Evolutionary conservation across 2,797 vertebrate species (phyloP).

Genomic region (Anableps anableps): DNA sequence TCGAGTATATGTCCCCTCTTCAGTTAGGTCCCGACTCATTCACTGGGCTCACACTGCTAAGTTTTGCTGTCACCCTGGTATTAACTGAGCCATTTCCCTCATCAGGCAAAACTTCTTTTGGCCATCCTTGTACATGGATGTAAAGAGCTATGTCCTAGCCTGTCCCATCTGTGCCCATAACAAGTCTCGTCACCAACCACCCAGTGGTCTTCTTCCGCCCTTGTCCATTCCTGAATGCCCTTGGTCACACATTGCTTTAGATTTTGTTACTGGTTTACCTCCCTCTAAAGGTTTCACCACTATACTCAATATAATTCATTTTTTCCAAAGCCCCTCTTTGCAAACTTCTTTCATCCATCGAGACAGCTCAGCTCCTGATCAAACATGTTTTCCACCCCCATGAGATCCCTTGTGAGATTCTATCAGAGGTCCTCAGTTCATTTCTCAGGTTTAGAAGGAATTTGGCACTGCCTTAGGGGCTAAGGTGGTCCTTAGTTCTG

Average conservation of each 20-base stretch:
- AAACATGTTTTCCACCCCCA: not conserved
- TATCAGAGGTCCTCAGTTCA: not conserved
- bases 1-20: too few species aligned
- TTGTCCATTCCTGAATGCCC: not conserved
- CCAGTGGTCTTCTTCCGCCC: not conserved
- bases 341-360: not conserved
- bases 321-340: not conserved
- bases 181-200: not conserved
- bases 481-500: too few species aligned
- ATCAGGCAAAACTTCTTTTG: not conserved
- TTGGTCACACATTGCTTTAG: not conserved
- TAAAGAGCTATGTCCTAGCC: not conserved
- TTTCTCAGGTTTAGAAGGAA: too few species aligned
- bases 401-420: not conserved
- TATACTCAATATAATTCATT: not conserved
- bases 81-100: too few species aligned
- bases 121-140: not conserved
- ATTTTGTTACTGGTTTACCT: not conserved
- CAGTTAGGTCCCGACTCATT: too few species aligned
- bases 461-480: too few species aligned
- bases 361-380: not conserved
- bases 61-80: too few species aligned
- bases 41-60: too few species aligned
- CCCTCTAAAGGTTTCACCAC: not conserved
- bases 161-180: not conserved